Base-by-base conservation (phyloP, 2,797 vertebrate genomes). In the Diglossa cyanea region DNA sequence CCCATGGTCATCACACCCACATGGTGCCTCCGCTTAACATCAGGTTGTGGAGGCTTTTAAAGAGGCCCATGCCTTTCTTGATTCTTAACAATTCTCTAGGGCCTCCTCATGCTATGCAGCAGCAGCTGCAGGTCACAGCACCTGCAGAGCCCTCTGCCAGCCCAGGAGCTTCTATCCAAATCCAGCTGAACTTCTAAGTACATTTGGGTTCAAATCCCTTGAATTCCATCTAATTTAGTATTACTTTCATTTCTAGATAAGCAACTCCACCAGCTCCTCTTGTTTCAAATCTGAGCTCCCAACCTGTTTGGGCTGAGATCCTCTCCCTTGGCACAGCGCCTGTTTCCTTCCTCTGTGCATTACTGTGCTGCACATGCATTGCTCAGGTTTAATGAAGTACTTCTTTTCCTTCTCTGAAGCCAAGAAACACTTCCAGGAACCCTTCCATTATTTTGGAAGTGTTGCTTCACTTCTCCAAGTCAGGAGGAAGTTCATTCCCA, bases 241-340 rank as follows among this genome's bases (percentile, higher is more conserved):
- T 13, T 33, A 11, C 2, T 86, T 88, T 40, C 12, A 24, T 42
- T 78, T 58, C 50, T 63, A 82, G 26, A 7, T 12, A 67, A 71
- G 28, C 6, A 17, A 8, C 13, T 51, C 30, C 42, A 75, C 30
- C 30, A 42, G 33, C 25, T 83, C 20, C n/a, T 81, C 23, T n/a
- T 23, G 3, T 68, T 78, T 51, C 65, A 66, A 45, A 68, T 13
- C 20, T 63, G 21, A 74, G 1, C 4, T 63, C 45, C 48, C 35
- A 18, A 2, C 23, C 31, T 24, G 11, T n/a, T 54, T 65, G 37
- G 35, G 26, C 20, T 28, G 54, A 30, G 11, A 50, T 45, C 42
- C 33, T 57, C 23, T 77, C 50, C 42, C 60, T 40, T 1, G 0
- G 15, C 61, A 37, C 1, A 0, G 9, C 0, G 3, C 57, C 33